Base-by-base conservation (phyloP, 2,113 vertebrate species). In the Enhydra lutris region DNA sequence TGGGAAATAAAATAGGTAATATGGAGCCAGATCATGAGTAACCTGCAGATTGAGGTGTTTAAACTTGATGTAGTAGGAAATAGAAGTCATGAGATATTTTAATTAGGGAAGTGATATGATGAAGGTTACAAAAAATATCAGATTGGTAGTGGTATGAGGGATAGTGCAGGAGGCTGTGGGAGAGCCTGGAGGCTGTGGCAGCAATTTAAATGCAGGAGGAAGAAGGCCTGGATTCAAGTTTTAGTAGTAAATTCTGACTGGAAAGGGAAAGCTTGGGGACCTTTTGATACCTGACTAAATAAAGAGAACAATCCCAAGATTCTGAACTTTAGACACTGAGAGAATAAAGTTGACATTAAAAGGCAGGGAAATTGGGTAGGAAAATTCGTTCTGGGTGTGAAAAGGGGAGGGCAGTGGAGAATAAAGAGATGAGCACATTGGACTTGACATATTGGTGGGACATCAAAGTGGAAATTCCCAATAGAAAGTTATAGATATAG, bases 51-150 rank as follows among this genome's bases (percentile, higher is more conserved):
- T 80, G 88, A 90, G 91, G 74, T 94, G 94, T 95, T 98, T 55
- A 95, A 96, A 97, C 97, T 97, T 97, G 98, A 98, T 24, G 23
- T 5, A 85, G 89, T 97, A 96, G 87, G 90, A 97, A 96, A 95
- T 20, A 76, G 80, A 34, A 97, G 73, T 82, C 94, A 90, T 88
- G 91, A 96, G 63, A 61, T 78, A 89, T 47, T 97, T 47, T 92
- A 95, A 97, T 97, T 78, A 83, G 76, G 84, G 90, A 97, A 96
- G 67, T 88, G 93, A 90, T 94, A 71, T 67, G 83, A 96, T 87
- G 86, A 93, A 95, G 97, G 61, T 81, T 78, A 69, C 31, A 92
- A 92, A 92, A 79, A 87, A 91, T 74, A 97, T 84, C 50, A 96
- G 61, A 76, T 73, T 52, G 74, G 69, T 63, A 95, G 50, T 76